A percentile compares a stretch with the other conserved stretches of the same genome.
phyloP scores from a whole-genome alignment of 2,888 invertebrate species.

The Lithophane ornitopus region DNA sequence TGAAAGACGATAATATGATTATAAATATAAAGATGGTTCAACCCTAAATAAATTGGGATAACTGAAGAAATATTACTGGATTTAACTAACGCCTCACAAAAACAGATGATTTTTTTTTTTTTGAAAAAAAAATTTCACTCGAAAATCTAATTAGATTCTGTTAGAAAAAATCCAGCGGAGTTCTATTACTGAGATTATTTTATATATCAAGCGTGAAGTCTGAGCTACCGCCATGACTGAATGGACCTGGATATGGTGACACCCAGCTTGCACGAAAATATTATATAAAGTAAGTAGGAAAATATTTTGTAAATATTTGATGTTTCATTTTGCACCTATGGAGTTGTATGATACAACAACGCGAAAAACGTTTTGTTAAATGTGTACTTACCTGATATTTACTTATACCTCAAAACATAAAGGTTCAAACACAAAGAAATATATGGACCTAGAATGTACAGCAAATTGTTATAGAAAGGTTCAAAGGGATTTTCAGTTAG shows the following conservation, averaged over 20 bases:
- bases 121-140: background rate
- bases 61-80: background rate
- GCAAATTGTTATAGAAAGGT: background rate
- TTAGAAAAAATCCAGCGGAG: background rate
- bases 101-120: no score
- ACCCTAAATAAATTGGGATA: background rate
- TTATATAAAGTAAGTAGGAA: background rate
- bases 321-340: background rate
- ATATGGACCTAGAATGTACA: background rate
- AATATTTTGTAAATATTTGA: background rate
- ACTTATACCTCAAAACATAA: background rate
- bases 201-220: background rate
- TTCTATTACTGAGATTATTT: background rate
- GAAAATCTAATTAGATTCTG: background rate
- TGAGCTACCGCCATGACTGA: background rate
- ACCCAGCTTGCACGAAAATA: background rate
- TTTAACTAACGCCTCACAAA: background rate
- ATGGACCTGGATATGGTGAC: no score
- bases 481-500: constrained; percentile 21
- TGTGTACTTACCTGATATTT: background rate
- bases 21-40: background rate
- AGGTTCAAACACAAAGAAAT: background rate
- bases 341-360: background rate
- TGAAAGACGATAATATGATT: background rate
- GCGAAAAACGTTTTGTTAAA: background rate